These are phyloP conservation scores for Iselma pallidipennis DNA, from an alignment of 2,888 invertebrate species.

Conservation along the genomic window DNA sequence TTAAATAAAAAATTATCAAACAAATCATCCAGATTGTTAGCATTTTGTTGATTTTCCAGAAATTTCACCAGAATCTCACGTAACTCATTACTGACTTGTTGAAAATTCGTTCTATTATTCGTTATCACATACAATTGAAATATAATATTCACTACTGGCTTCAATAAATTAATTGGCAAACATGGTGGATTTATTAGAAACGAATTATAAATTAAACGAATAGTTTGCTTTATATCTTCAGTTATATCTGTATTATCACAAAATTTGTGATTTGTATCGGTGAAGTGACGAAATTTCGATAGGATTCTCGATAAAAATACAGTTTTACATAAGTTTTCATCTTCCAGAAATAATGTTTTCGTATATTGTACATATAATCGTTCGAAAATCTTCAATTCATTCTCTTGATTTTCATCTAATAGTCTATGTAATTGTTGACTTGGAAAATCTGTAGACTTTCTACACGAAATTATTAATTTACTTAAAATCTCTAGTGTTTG, in stretches of 20 bases:
- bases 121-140: conserved; percentile 55
- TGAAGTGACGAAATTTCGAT: conserved; percentile 30
- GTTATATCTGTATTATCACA: conserved; percentile 43
- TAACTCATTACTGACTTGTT: conserved; percentile 48
- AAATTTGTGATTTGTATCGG: conserved; percentile 39
- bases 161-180: conserved; percentile 52
- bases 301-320: conserved; percentile 48
- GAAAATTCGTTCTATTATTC: conserved; percentile 43
- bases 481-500: conserved; percentile 68
- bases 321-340: conserved; percentile 53
- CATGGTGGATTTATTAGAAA: conserved; percentile 36
- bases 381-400: conserved; percentile 32
- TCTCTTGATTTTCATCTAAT: conserved; percentile 27
- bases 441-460: conserved; percentile 62
- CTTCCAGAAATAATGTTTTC: conserved; percentile 59
- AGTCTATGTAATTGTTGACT: conserved; percentile 60
- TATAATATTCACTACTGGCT: conserved; percentile 55
- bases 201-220: conserved; percentile 41
- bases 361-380: conserved; percentile 62
- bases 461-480: conserved; percentile 64
- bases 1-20: conserved; percentile 51
- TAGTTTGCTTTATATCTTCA: conserved; percentile 36
- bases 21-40: conserved; percentile 34
- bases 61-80: conserved; percentile 40
- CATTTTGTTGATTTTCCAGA: conserved; percentile 29